phyloP scores from a whole-genome alignment of 92 coral and sea anemone genomes.

The Nematostella vectensis region DNA sequence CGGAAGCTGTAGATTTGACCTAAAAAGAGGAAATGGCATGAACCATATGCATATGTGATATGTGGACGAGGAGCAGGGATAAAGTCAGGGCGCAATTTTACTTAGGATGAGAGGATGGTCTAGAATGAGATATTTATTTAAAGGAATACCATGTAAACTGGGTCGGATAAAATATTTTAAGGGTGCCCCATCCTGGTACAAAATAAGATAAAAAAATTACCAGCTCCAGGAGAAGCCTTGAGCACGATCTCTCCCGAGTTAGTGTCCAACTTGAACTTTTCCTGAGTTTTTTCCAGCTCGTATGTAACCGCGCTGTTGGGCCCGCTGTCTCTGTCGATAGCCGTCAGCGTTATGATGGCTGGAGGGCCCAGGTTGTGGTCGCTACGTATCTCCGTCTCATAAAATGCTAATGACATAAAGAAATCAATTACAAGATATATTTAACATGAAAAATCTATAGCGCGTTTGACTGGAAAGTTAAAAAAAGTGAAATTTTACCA shows the following conservation, averaged over 20 bases:
- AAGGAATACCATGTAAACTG: no score
- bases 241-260: constrained; percentile 28
- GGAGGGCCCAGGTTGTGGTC: constrained; percentile 37
- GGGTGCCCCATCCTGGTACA: no score
- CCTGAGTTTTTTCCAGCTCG: constrained; percentile 31
- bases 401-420: constrained; percentile 15
- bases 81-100: no score
- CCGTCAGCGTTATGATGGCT: constrained; percentile 32
- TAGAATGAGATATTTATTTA: no score
- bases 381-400: constrained; percentile 41
- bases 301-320: constrained; percentile 20
- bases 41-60: neutral
- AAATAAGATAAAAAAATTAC: constrained; percentile 13
- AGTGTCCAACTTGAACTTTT: constrained; percentile 16
- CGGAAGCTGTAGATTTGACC: constrained; percentile 33
- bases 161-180: no score
- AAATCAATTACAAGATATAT: no score
- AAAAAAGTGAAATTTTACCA: no score
- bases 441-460: constrained; percentile 1
- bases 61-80: no score
- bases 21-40: neutral
- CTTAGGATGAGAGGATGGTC: no score
- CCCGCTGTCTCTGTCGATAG: constrained; percentile 40
- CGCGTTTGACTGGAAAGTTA: neutral
- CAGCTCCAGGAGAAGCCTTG: constrained; percentile 21